Base-by-base conservation (phyloP, 1,140 invertebrate genomes). In the Drosophila funebris region DNA sequence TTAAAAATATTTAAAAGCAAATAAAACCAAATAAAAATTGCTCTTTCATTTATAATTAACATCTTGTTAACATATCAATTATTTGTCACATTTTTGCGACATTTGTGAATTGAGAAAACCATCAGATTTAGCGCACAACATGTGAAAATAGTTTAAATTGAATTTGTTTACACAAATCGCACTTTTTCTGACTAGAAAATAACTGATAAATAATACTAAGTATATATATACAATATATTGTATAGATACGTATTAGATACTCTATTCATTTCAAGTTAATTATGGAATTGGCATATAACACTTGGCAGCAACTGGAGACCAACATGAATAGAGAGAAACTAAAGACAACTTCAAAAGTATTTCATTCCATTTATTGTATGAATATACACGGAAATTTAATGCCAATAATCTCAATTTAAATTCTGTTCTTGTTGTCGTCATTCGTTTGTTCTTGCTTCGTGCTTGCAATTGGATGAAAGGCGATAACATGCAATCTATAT, bases 341-440 rank as follows among this genome's bases (percentile, higher is more conserved):
- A 24, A 37, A 44, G 16, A 50, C 53, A 66, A 27, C 13, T 11
- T 14, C 50, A 50, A 43, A 9, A 36, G 33, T 24, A 37, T 57
- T 52, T 5, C 14, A 54, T 37, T 37, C 31, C 66, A 71, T 36
- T 36, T 48, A 39, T 6, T 33, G 8, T 24, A 13, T 20, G 31
- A 31, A 4, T 48, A 62, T 54, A 56, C 61, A 31, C 43, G 31
- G 43, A 67, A 73, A 69, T 60, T 74, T 39, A 58, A 78, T 78
- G 70, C 50, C 73, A 69, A 63, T 61, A 58, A 64, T 73, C 22
- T 57, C 61, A 84, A 75, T 66, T 77, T 64, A 31, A 48, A 66
- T 39, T 62, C 41, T 16, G 9, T 44, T 33, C 18, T 33, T 33
- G n/a, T 37, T 52, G 31, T 33, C 56, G 13, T 13, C 44, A 7